Evolutionary conservation across 2,113 vertebrate species (phyloP), one percentile per base, ranked within the genome.

Genomic region (Ranitomeya variabilis): DNA sequence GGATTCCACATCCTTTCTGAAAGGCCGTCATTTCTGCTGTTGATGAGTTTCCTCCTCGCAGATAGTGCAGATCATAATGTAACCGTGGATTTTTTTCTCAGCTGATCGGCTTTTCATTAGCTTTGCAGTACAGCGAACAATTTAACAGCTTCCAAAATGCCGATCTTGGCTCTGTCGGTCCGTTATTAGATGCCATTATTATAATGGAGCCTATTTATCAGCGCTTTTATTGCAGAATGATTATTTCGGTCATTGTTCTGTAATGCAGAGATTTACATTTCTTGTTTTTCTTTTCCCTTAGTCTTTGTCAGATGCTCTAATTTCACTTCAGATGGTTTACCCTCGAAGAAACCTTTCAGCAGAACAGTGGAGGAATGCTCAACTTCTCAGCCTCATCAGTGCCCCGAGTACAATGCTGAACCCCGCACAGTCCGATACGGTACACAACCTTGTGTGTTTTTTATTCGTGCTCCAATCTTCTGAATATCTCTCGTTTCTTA

Each of bases 351-450:
- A 99, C 90, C 96, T 99, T 91, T 99, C 98, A 4, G 98, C 98
- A 77, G 98, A 99, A 92, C 98, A 99, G 90, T 99, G 98, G 98
- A 97, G 98, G 92, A 99, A 99, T 5, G 98, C 98, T 88, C 98
- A 99, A 89, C 95, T 99, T 88, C 94, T 99, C 89, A 98, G 97
- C 71, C 97, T 99, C 86, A 99, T 99, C 94, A 98, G 97, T 52
- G 98, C 98, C 62, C 98, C 98, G 66, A 99, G 97, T 90, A 99
- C 98, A 91, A 99, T 99, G 98, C 97, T 99, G 52, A 99, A 99
- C 89, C 98, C 98, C 7, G 98, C 98, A 19, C 98, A 99, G 91
- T 99, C 98, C 0, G 98, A 99, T 91, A 99, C 98, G 31, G 97
- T 97, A 94, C 60, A 94, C 2, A 1, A 0, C 14, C 9, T 12